Evolutionary conservation across 2,797 vertebrate species (phyloP).

Genomic region (Coilia nasus): DNA sequence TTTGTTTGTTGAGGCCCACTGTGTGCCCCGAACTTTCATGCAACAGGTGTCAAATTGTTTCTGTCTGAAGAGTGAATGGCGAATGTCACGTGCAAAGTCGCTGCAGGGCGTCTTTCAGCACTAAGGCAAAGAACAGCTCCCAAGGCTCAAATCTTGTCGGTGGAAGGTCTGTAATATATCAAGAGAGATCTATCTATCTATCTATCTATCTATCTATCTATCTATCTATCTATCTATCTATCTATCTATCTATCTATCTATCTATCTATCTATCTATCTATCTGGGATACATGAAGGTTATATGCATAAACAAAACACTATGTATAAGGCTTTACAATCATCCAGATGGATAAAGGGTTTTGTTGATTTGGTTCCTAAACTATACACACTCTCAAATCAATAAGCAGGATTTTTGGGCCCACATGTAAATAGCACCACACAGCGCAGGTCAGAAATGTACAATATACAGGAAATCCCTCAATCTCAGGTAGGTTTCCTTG

Average conservation of each 20-base stretch:
- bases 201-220: not conserved
- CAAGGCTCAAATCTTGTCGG: not conserved
- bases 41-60: slow-evolving; percentile 56
- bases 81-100: slow-evolving; percentile 35
- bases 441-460: not conserved
- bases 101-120: slow-evolving; percentile 53
- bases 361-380: not conserved
- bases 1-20: slow-evolving; percentile 25
- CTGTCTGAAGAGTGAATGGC: slow-evolving; percentile 39
- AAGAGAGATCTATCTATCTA: not conserved
- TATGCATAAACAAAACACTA: not conserved
- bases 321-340: not conserved
- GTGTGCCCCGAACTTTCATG: slow-evolving; percentile 55
- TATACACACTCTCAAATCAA: not conserved
- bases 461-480: not conserved
- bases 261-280: not conserved
- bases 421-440: not conserved
- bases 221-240: not conserved
- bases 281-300: too few species aligned
- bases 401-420: not conserved
- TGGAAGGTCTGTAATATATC: not conserved
- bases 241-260: not conserved
- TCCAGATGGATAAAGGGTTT: not conserved
- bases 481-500: slow-evolving; percentile 44
- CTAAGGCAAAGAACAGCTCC: slow-evolving; percentile 52